These are phyloP conservation scores for Pipistrellus nathusii DNA, from an alignment of 2,797 vertebrate genomes.

Conservation along the genomic window DNA sequence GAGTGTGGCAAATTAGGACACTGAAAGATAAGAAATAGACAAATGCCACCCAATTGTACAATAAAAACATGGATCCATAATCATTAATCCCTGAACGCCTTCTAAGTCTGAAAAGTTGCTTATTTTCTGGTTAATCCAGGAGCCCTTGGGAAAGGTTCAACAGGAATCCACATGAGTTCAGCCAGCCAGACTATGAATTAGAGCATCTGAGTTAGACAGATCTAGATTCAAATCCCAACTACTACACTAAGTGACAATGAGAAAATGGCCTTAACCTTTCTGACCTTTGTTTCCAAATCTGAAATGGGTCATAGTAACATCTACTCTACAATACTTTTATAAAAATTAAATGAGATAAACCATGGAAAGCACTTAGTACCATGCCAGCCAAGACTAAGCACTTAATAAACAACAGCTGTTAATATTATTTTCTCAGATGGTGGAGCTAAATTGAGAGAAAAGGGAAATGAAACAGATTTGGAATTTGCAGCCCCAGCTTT, in stretches of 20 bases:
- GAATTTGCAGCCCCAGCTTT: neutral
- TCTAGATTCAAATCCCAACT: neutral
- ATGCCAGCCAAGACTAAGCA: neutral
- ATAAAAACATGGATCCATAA: neutral
- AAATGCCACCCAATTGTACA: neutral
- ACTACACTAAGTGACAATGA: neutral
- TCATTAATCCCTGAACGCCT: neutral
- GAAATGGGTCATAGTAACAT: neutral
- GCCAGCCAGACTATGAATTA: neutral
- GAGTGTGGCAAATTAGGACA: neutral
- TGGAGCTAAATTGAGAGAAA: neutral
- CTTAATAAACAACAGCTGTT: neutral
- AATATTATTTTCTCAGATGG: neutral
- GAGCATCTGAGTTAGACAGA: neutral
- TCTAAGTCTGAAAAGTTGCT: neutral
- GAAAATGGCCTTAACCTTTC: neutral
- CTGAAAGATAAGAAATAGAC: neutral
- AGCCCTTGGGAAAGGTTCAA: neutral
- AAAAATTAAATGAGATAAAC: slow-evolving; percentile 38
- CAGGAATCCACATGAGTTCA: neutral
- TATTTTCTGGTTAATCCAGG: neutral
- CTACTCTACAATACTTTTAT: neutral
- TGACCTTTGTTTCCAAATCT: neutral
- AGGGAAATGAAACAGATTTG: neutral
- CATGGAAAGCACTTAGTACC: neutral